Evolutionary conservation across 2,113 vertebrate species (phyloP).

Genomic region (Indicator indicator): DNA sequence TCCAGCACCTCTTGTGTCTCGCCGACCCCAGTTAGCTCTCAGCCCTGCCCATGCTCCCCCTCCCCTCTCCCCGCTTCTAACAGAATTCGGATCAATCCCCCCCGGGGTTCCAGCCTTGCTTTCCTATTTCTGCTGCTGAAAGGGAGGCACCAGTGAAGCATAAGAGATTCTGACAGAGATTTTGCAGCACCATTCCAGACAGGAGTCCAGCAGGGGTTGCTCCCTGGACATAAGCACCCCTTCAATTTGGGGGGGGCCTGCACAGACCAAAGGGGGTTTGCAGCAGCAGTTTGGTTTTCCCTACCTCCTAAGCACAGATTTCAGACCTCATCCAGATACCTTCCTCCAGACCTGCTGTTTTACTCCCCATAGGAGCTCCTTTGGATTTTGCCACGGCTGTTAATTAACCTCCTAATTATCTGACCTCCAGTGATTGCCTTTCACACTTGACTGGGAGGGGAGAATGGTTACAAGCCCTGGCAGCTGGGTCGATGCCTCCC

Average conservation of each 20-base stretch:
- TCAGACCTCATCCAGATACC: background rate
- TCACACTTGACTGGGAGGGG: constrained; percentile 58
- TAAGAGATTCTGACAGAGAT: background rate
- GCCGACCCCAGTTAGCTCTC: rapidly evolving
- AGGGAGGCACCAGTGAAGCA: rapidly evolving
- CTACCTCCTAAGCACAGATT: background rate
- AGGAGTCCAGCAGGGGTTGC: background rate
- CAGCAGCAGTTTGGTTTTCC: background rate
- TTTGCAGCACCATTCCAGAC: rapidly evolving
- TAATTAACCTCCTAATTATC: constrained; percentile 57
- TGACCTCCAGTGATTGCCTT: constrained; percentile 64
- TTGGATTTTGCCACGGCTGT: background rate
- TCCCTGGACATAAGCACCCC: background rate
- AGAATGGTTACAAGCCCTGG: background rate
- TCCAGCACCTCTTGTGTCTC: background rate
- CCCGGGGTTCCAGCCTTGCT: rapidly evolving
- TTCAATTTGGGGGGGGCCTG: rapidly evolving
- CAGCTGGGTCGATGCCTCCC: constrained; percentile 65
- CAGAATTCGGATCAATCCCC: background rate
- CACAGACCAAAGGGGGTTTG: background rate
- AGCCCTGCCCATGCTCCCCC: background rate
- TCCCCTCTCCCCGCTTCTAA: background rate
- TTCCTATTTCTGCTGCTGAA: background rate
- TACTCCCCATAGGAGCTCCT: background rate
- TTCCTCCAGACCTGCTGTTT: background rate